Evolutionary conservation across 1,140 invertebrate genomes (phyloP).

Genomic region (Gonatopus flavifemur): DNA sequence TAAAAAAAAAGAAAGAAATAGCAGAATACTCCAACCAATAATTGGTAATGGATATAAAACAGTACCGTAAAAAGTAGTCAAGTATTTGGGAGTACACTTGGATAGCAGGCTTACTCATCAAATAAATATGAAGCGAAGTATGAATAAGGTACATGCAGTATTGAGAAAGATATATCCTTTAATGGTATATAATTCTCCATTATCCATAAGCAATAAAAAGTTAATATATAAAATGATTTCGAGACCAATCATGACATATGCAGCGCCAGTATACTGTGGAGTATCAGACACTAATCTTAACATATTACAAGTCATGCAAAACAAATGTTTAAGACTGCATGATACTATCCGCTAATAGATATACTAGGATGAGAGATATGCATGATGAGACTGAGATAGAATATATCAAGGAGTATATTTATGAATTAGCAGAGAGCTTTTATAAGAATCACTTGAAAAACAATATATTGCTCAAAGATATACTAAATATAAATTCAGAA

Average conservation of each 20-base stretch:
- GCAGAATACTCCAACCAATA: not conserved
- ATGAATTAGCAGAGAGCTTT: constrained; percentile 14
- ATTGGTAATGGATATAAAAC: too few relatives aligned
- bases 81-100: constrained; percentile 7
- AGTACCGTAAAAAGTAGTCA: not conserved
- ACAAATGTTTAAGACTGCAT: constrained; percentile 28
- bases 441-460: constrained; percentile 15
- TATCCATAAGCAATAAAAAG: constrained; percentile 16
- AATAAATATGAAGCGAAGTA: constrained; percentile 13
- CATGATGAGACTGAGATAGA: constrained; percentile 11
- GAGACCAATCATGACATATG: constrained; percentile 23
- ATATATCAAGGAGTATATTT: constrained; percentile 12
- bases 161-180: constrained; percentile 15
- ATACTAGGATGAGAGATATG: constrained; percentile 17
- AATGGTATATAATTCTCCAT: constrained; percentile 2
- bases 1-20: constrained; percentile 8
- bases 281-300: constrained; percentile 11
- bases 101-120: constrained; percentile 13
- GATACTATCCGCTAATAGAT: constrained; percentile 18
- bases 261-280: constrained; percentile 19
- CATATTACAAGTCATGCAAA: constrained; percentile 24
- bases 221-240: constrained; percentile 28
- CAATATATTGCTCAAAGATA: constrained; percentile 19
- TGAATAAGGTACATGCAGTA: constrained; percentile 6
- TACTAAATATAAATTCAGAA: too few relatives aligned